Evolutionary conservation across 2,888 invertebrate genomes (phyloP), one percentile per base, ranked within the genome.

Genomic region (Philereme transversata): DNA sequence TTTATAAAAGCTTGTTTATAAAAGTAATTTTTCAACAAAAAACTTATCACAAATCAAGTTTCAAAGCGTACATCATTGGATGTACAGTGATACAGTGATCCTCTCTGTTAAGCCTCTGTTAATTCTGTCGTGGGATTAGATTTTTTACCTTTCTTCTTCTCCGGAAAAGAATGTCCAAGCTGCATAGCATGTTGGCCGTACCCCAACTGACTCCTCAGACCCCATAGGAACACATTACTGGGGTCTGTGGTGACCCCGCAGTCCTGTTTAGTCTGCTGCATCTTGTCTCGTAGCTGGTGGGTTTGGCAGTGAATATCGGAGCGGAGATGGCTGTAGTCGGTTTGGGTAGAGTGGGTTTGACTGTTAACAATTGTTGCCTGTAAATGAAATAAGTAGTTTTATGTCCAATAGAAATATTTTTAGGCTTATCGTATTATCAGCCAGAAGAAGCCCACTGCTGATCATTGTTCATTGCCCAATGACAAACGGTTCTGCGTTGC

Each of bases 321-420:
- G 48, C 95, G 90, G 63, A 94, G 93, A 74, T 95, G 94, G 57
- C 95, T 95, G 73, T 94, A 93, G 64, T 91, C 70, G 0, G 96
- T 96, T 85, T 96, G 96, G 0, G 95, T 94, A 6, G 96, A 95
- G 70, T 94, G 94, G 0, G 97, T 96, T 41, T 85, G 81, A 67
- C 94, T 94, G 63, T 93, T 93, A 4, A 94, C 92, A 71, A 96
- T 90, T 50, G 90, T 88, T 0, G 95, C 94, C 95, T 95, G 81
- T 35, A 47, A 11, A 5, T 40, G 40, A 8, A 40, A 40, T 40
- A 6, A 8, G 7, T 22, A 22, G 3, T 22, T 22, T 22, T 22
- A 22, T 22, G 22, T 1, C 22, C 22, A 22, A 22, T 22, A 22
- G 22, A 22, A 22, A 22, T 22, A 22, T 22, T 22, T 22, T 22